Conservation (phyloP, 1,140 invertebrate species). For the Asbolus verrucosus region DNA sequence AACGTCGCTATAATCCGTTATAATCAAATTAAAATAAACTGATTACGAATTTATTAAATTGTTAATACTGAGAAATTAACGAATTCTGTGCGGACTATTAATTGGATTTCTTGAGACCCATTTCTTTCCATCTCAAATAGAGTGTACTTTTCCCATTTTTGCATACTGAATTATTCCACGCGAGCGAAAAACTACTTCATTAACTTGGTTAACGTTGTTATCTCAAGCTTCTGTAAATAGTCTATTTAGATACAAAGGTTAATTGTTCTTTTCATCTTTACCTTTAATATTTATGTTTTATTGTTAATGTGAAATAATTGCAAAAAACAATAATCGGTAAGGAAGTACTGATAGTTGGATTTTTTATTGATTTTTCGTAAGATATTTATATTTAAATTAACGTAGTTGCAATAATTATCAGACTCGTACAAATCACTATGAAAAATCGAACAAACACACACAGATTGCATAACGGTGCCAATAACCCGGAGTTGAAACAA, state of each 20-base stretch:
- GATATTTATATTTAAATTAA: conserved; percentile 8
- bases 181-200: too few relatives aligned
- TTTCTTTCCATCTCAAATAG: too few relatives aligned
- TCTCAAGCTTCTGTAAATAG: too few relatives aligned
- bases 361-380: conserved; percentile 1
- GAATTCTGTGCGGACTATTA: too few relatives aligned
- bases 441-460: too few relatives aligned
- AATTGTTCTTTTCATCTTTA: conserved; percentile 19
- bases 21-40: conserved; percentile 18
- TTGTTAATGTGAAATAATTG: conserved; percentile 7
- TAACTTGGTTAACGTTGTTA: too few relatives aligned
- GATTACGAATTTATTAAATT: conserved; percentile 23
- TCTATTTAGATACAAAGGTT: too few relatives aligned
- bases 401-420: neutral
- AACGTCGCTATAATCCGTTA: neutral
- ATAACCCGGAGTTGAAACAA: neutral
- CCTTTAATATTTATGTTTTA: neutral
- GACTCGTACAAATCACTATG: conserved; percentile 8
- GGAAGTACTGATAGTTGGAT: conserved; percentile 18
- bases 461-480: neutral
- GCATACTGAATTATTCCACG: too few relatives aligned
- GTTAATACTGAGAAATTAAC: neutral
- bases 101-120: too few relatives aligned
- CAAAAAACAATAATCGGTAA: conserved; percentile 12
- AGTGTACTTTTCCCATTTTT: too few relatives aligned